Percentiles rank a stretch among this genome's conserved stretches.
These are phyloP conservation scores for Tolmerus cingulatus DNA, from an alignment of 2,888 invertebrate genomes.

Conservation along the genomic window DNA sequence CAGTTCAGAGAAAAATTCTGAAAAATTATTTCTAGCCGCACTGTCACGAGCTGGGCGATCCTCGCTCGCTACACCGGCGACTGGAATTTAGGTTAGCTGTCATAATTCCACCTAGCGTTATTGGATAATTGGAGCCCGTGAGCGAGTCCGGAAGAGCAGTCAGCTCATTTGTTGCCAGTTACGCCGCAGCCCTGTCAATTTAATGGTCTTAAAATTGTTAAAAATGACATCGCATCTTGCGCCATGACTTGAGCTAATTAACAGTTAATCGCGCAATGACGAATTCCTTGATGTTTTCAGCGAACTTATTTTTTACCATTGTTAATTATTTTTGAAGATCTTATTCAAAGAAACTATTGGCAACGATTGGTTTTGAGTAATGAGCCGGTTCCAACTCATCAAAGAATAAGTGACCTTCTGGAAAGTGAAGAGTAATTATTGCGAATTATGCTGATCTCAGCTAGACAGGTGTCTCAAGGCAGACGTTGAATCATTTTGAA, in stretches of 20 bases:
- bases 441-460: neutral
- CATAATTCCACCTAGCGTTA: constrained; percentile 36
- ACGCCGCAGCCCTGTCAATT: constrained; percentile 27
- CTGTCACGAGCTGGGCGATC: constrained; percentile 28
- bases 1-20: constrained; percentile 42
- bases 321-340: neutral
- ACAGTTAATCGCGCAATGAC: constrained; percentile 17
- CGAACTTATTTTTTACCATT: neutral
- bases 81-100: constrained; percentile 35
- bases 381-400: neutral
- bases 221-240: constrained; percentile 18
- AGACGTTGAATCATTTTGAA: neutral
- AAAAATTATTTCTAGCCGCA: constrained; percentile 30
- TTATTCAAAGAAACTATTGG: neutral
- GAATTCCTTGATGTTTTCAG: neutral
- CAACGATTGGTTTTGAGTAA: neutral
- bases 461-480: neutral
- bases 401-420: neutral
- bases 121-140: constrained; percentile 41
- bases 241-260: neutral
- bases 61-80: neutral
- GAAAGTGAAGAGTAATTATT: constrained; percentile 5
- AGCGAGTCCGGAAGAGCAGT: constrained; percentile 32
- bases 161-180: constrained; percentile 38
- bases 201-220: constrained; percentile 36